Evolutionary conservation across 2,797 vertebrate genomes (phyloP), one percentile per base, ranked within the genome.

Genomic region (Petrocephalus schoutedeni): DNA sequence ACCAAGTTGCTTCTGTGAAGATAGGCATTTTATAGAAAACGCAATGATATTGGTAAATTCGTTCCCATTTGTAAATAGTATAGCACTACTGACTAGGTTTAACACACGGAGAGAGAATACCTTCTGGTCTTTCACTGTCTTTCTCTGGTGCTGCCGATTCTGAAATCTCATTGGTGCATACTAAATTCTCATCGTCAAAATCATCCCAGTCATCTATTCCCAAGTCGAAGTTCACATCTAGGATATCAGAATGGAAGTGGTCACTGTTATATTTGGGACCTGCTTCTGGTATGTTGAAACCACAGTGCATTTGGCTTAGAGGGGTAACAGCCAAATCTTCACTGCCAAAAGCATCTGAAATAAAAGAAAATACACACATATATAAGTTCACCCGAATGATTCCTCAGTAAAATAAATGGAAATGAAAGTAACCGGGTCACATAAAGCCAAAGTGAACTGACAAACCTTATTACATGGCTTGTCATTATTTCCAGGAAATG

Each of bases 191-290:
- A 58, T 98, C 97, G 91, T 97, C 97, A 91, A 97, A 97, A 94
- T 99, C 96, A 86, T 94, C 95, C 97, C 97, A 98, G 92, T 97
- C 92, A 54, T 98, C 97, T 93, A 95, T 92, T 93, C 95, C 96
- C 5, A 97, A 95, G 91, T 99, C 97, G 92, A 97, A 97, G 92
- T 91, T 95, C 89, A 97, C 93, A 89, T 93, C 91, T 16, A 95
- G 93, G 88, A 91, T 57, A 89, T 93, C 94, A 90, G 94, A 93
- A 90, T 93, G 92, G 88, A 89, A 90, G 85, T 67, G 91, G 88
- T 36, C 92, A 59, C 88, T 92, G 91, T 94, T 92, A 91, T 91
- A 89, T 56, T 1, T 86, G 90, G 92, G 89, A 89, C 89, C 91
- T 71, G 90, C 88, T 86, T 92, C 92, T 86, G 87, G 86, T 4